Conservation (phyloP, 2,888 invertebrate genomes). For the Pammene fasciana region DNA sequence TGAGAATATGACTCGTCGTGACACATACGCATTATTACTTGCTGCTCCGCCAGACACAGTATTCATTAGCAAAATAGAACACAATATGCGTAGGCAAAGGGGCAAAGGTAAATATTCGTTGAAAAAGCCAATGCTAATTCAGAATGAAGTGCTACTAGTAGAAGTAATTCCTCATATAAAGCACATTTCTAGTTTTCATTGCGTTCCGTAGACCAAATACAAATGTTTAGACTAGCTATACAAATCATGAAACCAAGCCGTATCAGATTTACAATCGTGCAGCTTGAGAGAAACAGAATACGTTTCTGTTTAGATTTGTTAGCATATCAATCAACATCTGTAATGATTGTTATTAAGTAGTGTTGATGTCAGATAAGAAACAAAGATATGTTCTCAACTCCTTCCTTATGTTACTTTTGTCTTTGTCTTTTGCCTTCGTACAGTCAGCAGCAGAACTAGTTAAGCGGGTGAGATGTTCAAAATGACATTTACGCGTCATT, state of each 20-base stretch:
- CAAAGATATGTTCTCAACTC: not conserved
- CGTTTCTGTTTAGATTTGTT: constrained; percentile 26
- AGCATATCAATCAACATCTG: constrained; percentile 28
- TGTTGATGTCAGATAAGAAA: constrained; percentile 7
- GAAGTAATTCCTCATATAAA: not conserved
- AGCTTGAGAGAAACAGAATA: constrained; percentile 24
- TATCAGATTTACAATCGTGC: constrained; percentile 34
- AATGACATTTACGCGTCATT: too few species aligned
- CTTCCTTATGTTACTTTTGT: not conserved
- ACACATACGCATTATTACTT: not conserved
- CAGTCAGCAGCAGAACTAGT: too few species aligned
- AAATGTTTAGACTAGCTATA: constrained; percentile 22
- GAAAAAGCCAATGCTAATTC: not conserved
- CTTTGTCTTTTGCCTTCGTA: not conserved
- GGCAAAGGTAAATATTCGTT: not conserved
- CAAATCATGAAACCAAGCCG: constrained; percentile 14
- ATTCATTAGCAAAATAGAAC: not conserved
- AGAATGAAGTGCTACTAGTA: not conserved
- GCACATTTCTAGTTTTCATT: constrained; percentile 22
- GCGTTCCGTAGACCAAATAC: constrained; percentile 27
- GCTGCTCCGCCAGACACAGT: not conserved
- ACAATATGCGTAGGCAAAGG: not conserved
- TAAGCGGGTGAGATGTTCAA: too few species aligned
- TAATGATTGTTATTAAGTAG: constrained; percentile 7
- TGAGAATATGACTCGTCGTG: too few species aligned